These are phyloP conservation scores for Cossypha niveicapilla DNA, from an alignment of 2,797 vertebrate species.

Conservation along the genomic window DNA sequence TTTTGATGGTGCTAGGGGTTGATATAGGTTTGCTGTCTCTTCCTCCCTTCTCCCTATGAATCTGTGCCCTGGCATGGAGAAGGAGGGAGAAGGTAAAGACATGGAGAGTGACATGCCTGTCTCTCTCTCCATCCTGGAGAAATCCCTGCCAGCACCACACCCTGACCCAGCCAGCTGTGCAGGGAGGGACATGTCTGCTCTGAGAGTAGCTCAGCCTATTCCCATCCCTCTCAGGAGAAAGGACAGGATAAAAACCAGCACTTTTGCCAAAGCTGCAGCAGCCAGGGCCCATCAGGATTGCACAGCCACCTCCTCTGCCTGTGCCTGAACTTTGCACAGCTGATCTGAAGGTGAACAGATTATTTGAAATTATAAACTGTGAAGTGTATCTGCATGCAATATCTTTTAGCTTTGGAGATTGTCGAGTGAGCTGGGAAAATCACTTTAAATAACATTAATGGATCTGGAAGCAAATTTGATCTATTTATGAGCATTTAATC, in stretches of 20 bases:
- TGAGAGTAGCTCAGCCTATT: fast-evolving
- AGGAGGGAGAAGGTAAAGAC: background rate
- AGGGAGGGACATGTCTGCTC: fast-evolving
- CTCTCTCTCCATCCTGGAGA: background rate
- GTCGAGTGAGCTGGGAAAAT: background rate
- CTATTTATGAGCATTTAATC: slow-evolving; percentile 4
- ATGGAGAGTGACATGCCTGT: fast-evolving
- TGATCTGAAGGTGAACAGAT: background rate
- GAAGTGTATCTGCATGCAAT: background rate
- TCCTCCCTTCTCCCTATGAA: background rate
- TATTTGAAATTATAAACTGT: background rate
- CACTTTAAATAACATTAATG: background rate
- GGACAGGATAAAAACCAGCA: background rate
- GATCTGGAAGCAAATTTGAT: background rate
- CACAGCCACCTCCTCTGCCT: background rate
- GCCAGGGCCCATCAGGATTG: fast-evolving
- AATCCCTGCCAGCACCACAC: fast-evolving
- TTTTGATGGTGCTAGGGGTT: background rate
- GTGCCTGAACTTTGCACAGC: background rate
- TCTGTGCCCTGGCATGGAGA: background rate
- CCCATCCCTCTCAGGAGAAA: background rate
- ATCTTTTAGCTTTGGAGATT: background rate
- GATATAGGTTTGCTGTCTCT: background rate
- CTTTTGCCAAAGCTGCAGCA: fast-evolving
- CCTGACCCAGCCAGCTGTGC: background rate